Evolutionary conservation across 2,113 vertebrate species (phyloP), one percentile per base, ranked within the genome.

Genomic region (Empidonax traillii): DNA sequence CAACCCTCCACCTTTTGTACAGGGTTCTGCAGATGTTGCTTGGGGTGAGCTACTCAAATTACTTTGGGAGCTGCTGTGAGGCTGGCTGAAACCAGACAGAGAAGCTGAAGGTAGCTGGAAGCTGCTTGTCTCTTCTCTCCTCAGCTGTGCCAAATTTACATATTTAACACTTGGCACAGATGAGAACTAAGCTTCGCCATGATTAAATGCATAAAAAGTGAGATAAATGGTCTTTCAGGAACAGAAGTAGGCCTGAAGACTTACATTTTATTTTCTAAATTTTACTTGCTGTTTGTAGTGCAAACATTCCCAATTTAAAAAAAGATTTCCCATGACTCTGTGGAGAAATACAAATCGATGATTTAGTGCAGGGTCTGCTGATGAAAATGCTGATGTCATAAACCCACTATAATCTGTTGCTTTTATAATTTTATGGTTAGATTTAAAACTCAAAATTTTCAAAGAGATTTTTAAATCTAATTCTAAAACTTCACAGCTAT

Each of bases 341-440:
- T 10, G 17, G 43, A 89, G 59, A 84, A 85, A 67, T 18, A 76
- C 21, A 43, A 89, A 88, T 85, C 51, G 46, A 61, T 56, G 51
- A 76, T 71, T 52, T 62, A 78, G 35, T 14, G 75, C 8, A 78
- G 33, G 52, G 35, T 61, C 55, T 92, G 56, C 43, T 78, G 52
- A 77, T 81, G 68, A 91, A 93, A 83, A 93, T 65, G 79, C 68
- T 77, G 52, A 81, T 90, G 68, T 58, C 24, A 90, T 83, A 88
- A 87, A 71, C 13, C 8, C 63, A 52, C 39, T 81, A n/a, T 37
- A 71, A 89, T n/a, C 30, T 62, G 44, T 46, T 72, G 62, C 41
- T 85, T 93, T 71, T 69, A 6, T 37, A 52, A 72, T 69, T 92
- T 88, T 24, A 46, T n/a, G 43, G 33, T 68, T 94, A 67, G 39